phyloP scores from a whole-genome alignment of 2,797 vertebrate genomes.

The Sebastes ruberrimus region DNA sequence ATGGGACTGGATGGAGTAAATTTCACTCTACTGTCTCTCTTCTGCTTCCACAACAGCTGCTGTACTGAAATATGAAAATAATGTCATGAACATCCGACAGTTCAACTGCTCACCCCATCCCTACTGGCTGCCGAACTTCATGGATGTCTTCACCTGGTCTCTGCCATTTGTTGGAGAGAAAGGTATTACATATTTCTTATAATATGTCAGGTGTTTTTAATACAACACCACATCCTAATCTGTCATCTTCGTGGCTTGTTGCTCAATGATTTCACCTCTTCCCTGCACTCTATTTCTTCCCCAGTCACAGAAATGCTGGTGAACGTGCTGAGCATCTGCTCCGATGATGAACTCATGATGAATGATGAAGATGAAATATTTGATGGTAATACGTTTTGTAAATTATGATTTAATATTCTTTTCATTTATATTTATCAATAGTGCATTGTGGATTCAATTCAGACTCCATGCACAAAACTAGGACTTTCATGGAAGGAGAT shows the following conservation, averaged over 20 bases:
- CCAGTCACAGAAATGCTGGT: slow-evolving; percentile 99
- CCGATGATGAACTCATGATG: slow-evolving; percentile 96
- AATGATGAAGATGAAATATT: slow-evolving; percentile 96
- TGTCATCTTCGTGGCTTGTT: background rate
- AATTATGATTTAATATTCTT: background rate
- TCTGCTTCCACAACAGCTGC: slow-evolving; percentile 76
- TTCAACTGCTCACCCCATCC: slow-evolving; percentile 88
- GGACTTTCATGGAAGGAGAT: background rate
- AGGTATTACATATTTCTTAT: slow-evolving; percentile 56
- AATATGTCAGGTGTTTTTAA: background rate
- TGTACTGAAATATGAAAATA: slow-evolving; percentile 88
- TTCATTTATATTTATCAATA: background rate
- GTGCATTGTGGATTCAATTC: background rate
- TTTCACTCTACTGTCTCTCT: background rate
- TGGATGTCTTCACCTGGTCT: slow-evolving; percentile 88
- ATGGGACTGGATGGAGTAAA: background rate
- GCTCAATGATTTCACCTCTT: background rate
- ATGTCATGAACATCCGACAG: slow-evolving; percentile 88
- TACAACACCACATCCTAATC: background rate
- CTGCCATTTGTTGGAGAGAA: slow-evolving; percentile 87
- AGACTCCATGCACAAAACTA: background rate
- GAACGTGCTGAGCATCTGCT: slow-evolving; percentile 98
- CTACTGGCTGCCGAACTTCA: slow-evolving; percentile 88
- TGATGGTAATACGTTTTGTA: slow-evolving; percentile 87
- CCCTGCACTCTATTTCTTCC: slow-evolving; percentile 1